phyloP scores from a whole-genome alignment of 2,797 vertebrate species.

The Pelochelys cantorii region DNA sequence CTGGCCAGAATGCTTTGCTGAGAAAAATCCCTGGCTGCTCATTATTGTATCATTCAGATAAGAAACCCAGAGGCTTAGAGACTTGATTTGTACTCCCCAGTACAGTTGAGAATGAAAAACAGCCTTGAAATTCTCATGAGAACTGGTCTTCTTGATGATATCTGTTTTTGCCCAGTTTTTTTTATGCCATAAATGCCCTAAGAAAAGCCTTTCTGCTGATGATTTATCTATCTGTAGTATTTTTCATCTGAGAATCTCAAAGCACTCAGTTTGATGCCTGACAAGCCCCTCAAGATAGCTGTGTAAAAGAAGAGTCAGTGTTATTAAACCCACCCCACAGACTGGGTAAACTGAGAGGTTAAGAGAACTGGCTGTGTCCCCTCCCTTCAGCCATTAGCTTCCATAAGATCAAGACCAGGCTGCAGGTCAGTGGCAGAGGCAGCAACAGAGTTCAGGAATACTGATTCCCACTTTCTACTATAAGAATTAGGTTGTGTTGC shows the following conservation, averaged over 20 bases:
- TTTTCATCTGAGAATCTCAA: not conserved
- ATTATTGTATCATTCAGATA: not conserved
- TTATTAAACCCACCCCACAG: not conserved
- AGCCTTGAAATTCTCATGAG: not conserved
- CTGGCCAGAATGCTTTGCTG: not conserved
- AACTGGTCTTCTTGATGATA: not conserved
- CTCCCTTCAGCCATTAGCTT: not conserved
- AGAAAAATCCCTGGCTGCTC: not conserved
- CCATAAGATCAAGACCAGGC: not conserved
- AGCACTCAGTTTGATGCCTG: not conserved
- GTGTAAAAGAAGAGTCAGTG: not conserved
- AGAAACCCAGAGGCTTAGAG: not conserved
- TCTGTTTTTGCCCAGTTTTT: not conserved
- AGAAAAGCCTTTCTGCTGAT: not conserved
- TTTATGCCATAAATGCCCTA: not conserved
- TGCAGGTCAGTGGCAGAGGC: not conserved
- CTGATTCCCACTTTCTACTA: not conserved
- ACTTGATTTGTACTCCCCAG: rapidly evolving
- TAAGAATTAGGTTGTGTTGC: not conserved
- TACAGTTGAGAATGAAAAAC: not conserved
- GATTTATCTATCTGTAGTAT: not conserved
- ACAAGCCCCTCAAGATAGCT: not conserved
- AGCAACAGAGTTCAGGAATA: not conserved
- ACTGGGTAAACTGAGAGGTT: not conserved
- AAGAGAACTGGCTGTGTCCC: not conserved